Evolutionary conservation across 2,797 vertebrate species (phyloP).

Genomic region (Todus mexicanus): DNA sequence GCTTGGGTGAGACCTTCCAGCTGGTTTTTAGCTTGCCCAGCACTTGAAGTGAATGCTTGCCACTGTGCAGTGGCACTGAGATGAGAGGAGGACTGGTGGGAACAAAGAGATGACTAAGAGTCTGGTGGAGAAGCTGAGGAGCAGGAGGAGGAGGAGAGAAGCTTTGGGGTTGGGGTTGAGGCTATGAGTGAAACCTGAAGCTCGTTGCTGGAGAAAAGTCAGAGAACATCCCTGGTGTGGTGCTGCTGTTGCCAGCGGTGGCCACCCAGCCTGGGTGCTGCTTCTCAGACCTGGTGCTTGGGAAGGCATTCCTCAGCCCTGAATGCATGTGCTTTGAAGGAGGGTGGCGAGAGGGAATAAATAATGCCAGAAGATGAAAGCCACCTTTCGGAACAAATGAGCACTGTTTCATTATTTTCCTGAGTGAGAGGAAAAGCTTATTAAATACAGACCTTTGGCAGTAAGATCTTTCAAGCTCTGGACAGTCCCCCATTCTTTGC

Average conservation of each 20-base stretch:
- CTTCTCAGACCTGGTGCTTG: accelerated
- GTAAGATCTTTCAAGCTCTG: not conserved
- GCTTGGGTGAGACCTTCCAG: not conserved
- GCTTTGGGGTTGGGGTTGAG: not conserved
- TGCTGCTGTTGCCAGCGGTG: not conserved
- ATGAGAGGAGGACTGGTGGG: not conserved
- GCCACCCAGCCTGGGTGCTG: not conserved
- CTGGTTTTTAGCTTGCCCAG: not conserved
- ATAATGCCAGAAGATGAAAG: not conserved
- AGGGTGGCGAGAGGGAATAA: not conserved
- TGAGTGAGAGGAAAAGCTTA: not conserved
- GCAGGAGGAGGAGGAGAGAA: not conserved
- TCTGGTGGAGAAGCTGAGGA: not conserved
- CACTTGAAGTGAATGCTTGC: accelerated
- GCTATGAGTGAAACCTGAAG: not conserved
- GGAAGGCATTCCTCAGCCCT: not conserved
- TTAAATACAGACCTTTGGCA: not conserved
- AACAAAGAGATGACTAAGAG: not conserved
- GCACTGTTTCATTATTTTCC: not conserved
- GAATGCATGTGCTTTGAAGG: not conserved
- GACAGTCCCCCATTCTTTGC: not conserved
- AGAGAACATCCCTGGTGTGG: accelerated
- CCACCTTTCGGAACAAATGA: not conserved
- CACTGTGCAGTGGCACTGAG: accelerated
- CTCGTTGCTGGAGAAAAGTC: not conserved